Evolutionary conservation across 2,113 vertebrate genomes (phyloP).

Genomic region (Origma solitaria): DNA sequence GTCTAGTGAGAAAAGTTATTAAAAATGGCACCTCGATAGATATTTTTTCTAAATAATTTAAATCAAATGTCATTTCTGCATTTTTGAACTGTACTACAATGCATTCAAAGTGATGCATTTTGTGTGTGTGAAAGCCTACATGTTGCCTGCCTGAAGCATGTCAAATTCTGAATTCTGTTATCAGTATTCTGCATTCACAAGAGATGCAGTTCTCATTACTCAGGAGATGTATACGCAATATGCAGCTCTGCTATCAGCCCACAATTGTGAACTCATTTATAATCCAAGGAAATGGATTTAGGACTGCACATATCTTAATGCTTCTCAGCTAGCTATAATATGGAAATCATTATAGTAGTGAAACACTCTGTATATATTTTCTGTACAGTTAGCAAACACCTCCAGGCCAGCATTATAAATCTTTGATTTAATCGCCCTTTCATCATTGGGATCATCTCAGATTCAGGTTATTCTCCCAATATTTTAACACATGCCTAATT

Average conservation of each 20-base stretch:
- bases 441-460: neutral
- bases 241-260: neutral
- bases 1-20: neutral
- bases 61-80: neutral
- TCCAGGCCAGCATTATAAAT: neutral
- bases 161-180: neutral
- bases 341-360: neutral
- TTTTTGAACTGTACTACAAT: neutral
- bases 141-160: neutral
- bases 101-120: neutral
- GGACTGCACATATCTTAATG: neutral
- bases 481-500: neutral
- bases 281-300: constrained; percentile 9
- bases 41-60: neutral
- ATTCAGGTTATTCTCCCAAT: neutral
- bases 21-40: neutral
- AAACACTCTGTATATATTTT: neutral
- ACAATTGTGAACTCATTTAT: neutral
- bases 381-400: neutral
- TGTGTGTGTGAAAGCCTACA: neutral
- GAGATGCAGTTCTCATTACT: neutral
- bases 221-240: neutral
- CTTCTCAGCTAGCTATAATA: neutral
- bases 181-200: neutral
- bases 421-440: constrained; percentile 14